Evolutionary conservation across 2,888 invertebrate species (phyloP).

Genomic region (Eupithecia insigniata): DNA sequence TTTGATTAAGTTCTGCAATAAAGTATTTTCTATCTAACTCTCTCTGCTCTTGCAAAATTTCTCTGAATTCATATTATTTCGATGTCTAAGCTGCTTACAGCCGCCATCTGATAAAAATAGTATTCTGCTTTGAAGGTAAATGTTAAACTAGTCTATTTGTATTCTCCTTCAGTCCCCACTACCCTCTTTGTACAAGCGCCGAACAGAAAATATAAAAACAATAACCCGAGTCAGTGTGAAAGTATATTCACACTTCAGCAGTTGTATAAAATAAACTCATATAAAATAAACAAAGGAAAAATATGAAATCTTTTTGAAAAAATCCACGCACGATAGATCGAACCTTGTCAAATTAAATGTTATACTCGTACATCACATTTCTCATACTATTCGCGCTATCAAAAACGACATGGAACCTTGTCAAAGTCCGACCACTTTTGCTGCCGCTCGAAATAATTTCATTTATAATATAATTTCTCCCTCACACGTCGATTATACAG

Average conservation of each 20-base stretch:
- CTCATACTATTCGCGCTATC: too few relatives aligned
- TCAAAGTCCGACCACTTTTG: too few relatives aligned
- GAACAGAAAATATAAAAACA: constrained; percentile 13
- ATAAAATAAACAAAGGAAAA: neutral
- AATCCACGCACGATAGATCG: too few relatives aligned
- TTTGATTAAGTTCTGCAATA: too few relatives aligned
- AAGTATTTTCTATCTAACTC: neutral
- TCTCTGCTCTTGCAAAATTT: neutral
- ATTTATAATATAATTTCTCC: too few relatives aligned
- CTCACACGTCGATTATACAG: too few relatives aligned
- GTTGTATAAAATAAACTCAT: neutral
- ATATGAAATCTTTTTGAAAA: neutral
- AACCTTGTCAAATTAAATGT: too few relatives aligned
- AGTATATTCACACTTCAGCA: neutral
- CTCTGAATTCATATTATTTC: neutral
- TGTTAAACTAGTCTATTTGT: neutral
- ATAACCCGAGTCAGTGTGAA: constrained; percentile 7
- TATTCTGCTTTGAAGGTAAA: neutral
- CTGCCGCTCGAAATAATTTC: too few relatives aligned
- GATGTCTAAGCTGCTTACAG: neutral
- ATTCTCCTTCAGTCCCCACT: neutral
- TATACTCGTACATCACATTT: too few relatives aligned
- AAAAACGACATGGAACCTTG: too few relatives aligned
- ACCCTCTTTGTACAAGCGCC: neutral
- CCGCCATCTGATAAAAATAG: neutral